Evolutionary conservation across 1,140 invertebrate species (phyloP).

Genomic region (Leptinotarsa texana): DNA sequence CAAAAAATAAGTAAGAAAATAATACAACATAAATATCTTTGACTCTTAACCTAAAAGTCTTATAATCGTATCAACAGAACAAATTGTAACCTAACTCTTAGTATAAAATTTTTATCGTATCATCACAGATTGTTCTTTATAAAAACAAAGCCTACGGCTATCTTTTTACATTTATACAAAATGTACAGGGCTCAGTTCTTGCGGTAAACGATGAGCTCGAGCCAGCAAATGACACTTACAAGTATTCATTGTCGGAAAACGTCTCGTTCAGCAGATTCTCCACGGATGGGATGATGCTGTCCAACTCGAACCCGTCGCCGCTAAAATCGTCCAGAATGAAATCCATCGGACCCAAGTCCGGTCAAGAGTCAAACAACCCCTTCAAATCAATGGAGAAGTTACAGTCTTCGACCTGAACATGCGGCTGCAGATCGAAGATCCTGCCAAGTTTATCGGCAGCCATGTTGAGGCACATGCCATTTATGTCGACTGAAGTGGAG

Average conservation of each 20-base stretch:
- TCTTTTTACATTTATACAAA: not conserved
- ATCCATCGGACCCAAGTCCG: conserved; percentile 15
- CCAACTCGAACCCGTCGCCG: conserved; percentile 22
- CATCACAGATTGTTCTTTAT: conserved; percentile 1
- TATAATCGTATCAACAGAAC: not conserved
- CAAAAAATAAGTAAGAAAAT: conserved; percentile 12
- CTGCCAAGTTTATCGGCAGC: conserved; percentile 32
- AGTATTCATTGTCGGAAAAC: conserved; percentile 13
- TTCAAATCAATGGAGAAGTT: not conserved
- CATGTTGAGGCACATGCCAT: conserved; percentile 32
- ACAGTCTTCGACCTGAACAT: conserved; percentile 28
- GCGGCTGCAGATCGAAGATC: conserved; percentile 35
- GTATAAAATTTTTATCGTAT: conserved; percentile 1
- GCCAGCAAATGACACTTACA: not conserved
- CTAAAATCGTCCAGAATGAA: conserved; percentile 19
- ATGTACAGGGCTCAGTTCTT: not conserved
- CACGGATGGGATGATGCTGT: conserved; percentile 22
- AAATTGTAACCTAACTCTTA: not conserved
- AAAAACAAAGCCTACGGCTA: not conserved
- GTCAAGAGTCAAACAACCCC: conserved; percentile 16
- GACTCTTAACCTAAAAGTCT: conserved; percentile 14
- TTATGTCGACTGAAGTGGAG: conserved; percentile 33
- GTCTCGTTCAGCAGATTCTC: conserved; percentile 17
- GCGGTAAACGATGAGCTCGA: not conserved
- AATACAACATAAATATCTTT: conserved; percentile 9